phyloP scores from a whole-genome alignment of 2,888 invertebrate genomes.

The Arge pagana region DNA sequence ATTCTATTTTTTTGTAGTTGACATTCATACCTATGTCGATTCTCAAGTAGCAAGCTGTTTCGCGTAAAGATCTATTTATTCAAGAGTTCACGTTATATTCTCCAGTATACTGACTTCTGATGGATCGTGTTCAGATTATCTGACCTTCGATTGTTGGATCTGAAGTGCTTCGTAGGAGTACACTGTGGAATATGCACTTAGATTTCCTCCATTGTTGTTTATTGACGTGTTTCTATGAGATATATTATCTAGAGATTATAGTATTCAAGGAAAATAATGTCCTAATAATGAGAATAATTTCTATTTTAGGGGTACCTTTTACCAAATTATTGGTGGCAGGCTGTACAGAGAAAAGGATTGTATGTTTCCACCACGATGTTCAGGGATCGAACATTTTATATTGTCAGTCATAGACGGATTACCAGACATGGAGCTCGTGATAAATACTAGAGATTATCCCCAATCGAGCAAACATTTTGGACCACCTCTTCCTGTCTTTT shows the following conservation, averaged over 20 bases:
- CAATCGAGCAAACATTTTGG: conserved; percentile 73
- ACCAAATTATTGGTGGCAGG: conserved; percentile 81
- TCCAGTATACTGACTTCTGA: too few species aligned
- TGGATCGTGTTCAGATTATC: too few species aligned
- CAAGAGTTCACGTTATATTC: neutral
- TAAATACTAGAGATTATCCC: conserved; percentile 94
- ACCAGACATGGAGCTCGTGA: conserved; percentile 81
- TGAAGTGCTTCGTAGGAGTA: too few species aligned
- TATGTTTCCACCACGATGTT: conserved; percentile 90
- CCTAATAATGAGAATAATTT: neutral
- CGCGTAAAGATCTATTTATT: neutral
- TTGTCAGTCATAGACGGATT: conserved; percentile 69
- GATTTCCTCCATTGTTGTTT: too few species aligned
- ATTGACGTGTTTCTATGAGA: too few species aligned
- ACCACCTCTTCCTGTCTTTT: conserved; percentile 79
- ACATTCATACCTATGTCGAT: too few species aligned
- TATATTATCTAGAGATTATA: too few species aligned
- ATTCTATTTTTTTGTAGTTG: too few species aligned
- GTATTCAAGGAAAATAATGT: neutral
- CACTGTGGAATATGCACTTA: too few species aligned
- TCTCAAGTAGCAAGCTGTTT: too few species aligned
- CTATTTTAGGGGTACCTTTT: conserved; percentile 69
- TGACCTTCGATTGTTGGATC: too few species aligned
- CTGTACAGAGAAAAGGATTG: conserved; percentile 84
- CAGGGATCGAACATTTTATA: conserved; percentile 89